Percentiles rank a stretch among this genome's conserved stretches.
phyloP scores from a whole-genome alignment of 2,888 invertebrate species.

The Reticulitermes lucifugus region DNA sequence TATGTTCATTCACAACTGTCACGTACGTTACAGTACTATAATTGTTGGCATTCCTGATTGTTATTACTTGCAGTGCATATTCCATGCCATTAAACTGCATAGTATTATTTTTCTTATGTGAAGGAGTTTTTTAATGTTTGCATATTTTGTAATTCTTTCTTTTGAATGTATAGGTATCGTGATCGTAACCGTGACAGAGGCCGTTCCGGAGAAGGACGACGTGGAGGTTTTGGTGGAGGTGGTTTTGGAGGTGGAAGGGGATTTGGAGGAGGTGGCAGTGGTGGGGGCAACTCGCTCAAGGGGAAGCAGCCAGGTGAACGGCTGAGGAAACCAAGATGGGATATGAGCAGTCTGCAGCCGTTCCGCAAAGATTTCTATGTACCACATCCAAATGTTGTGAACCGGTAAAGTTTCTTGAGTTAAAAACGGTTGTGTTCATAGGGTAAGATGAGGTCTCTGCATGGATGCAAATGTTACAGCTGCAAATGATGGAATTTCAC shows the following conservation, averaged over 20 bases:
- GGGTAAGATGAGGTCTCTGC: not conserved
- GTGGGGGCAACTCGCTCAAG: slow-evolving; percentile 42
- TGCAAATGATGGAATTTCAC: no score
- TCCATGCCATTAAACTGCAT: no score
- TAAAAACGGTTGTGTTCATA: no score
- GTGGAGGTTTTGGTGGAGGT: slow-evolving; percentile 40
- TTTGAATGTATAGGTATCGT: slow-evolving; percentile 42
- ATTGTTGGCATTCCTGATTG: no score
- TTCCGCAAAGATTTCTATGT: slow-evolving; percentile 94
- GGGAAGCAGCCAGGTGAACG: slow-evolving; percentile 61
- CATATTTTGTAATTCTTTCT: no score
- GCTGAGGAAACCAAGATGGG: slow-evolving; percentile 87
- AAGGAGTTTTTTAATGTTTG: no score
- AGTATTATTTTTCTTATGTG: no score
- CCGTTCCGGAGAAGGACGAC: slow-evolving; percentile 46
- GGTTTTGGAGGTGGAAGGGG: slow-evolving; percentile 17
- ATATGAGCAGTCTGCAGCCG: slow-evolving; percentile 77
- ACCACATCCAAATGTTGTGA: slow-evolving; percentile 80
- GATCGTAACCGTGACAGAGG: slow-evolving; percentile 49
- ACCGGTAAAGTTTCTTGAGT: slow-evolving; percentile 63
- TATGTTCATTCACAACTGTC: no score
- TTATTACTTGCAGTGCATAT: no score
- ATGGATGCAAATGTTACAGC: not conserved
- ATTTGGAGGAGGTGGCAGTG: slow-evolving; percentile 19
- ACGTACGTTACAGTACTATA: no score